phyloP scores from a whole-genome alignment of 2,888 invertebrate species.

The Agonum fuliginosum region DNA sequence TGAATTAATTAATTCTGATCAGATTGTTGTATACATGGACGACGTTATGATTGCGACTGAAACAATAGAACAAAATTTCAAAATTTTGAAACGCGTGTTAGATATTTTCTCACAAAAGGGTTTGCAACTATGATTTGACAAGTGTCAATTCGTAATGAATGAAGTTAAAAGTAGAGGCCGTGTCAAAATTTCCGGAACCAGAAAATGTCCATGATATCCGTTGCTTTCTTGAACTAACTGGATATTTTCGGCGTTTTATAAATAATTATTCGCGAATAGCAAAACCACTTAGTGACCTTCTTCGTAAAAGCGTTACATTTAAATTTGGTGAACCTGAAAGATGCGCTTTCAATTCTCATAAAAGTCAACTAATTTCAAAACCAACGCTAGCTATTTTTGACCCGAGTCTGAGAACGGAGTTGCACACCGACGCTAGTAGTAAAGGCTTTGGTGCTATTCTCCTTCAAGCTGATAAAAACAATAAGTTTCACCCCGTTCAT shows the following conservation, averaged over 20 bases:
- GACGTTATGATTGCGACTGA: conserved; percentile 52
- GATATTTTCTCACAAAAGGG: no score
- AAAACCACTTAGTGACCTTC: conserved; percentile 17
- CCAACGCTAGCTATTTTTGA: conserved; percentile 22
- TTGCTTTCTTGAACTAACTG: conserved; percentile 4
- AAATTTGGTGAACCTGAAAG: background rate
- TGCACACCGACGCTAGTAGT: conserved; percentile 62
- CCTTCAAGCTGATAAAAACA: conserved; percentile 55
- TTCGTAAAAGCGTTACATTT: background rate
- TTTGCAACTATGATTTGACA: no score
- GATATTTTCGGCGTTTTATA: conserved; percentile 27
- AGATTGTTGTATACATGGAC: conserved; percentile 55
- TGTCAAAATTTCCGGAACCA: conserved; percentile 22
- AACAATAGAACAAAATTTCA: no score
- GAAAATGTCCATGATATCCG: background rate
- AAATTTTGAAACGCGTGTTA: no score
- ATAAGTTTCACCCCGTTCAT: conserved; percentile 53
- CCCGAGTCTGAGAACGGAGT: conserved; percentile 53
- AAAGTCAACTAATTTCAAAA: background rate
- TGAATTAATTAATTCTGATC: background rate
- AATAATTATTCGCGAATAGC: conserved; percentile 6
- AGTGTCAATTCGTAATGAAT: no score
- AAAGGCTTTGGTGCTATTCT: conserved; percentile 61
- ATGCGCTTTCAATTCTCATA: background rate
- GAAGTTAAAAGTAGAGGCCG: conserved; percentile 19